Percentiles rank a stretch among this genome's conserved stretches.
These are phyloP conservation scores for Tenthredo distinguenda DNA, from an alignment of 2,888 invertebrate genomes.

Conservation along the genomic window DNA sequence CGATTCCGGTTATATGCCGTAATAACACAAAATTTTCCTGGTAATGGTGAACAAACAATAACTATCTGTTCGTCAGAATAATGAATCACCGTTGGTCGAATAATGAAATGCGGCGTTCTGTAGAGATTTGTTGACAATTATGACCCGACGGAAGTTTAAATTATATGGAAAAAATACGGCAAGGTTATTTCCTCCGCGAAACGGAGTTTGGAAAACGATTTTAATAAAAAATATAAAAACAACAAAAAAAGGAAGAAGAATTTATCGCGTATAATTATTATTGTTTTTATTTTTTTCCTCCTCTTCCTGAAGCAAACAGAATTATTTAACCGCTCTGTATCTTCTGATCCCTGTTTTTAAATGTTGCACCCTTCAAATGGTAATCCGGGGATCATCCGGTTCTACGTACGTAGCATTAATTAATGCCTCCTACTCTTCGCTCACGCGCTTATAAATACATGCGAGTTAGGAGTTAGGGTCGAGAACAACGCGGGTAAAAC, in stretches of 20 bases:
- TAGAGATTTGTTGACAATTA: neutral
- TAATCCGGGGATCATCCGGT: slow-evolving; percentile 50
- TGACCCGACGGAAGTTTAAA: neutral
- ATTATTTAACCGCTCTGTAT: neutral
- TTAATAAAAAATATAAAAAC: too few relatives aligned
- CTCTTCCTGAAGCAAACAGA: neutral
- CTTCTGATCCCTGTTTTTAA: slow-evolving; percentile 6
- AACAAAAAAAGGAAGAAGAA: neutral
- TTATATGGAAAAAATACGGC: neutral
- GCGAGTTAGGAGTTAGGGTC: slow-evolving; percentile 22
- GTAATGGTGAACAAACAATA: neutral
- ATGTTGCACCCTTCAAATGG: slow-evolving; percentile 42
- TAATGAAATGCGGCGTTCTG: neutral
- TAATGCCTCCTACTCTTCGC: slow-evolving; percentile 23
- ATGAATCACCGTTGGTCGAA: neutral
- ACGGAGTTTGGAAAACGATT: neutral
- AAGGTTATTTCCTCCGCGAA: too few relatives aligned
- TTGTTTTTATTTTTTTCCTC: neutral
- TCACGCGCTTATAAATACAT: slow-evolving; percentile 25
- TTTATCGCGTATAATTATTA: neutral
- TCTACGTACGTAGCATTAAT: slow-evolving; percentile 44
- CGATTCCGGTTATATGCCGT: neutral
- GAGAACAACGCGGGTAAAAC: slow-evolving; percentile 16
- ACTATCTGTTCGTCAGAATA: neutral
- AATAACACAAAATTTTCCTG: neutral